Base-by-base conservation (phyloP, 2,113 vertebrate genomes). In the Sprattus sprattus region DNA sequence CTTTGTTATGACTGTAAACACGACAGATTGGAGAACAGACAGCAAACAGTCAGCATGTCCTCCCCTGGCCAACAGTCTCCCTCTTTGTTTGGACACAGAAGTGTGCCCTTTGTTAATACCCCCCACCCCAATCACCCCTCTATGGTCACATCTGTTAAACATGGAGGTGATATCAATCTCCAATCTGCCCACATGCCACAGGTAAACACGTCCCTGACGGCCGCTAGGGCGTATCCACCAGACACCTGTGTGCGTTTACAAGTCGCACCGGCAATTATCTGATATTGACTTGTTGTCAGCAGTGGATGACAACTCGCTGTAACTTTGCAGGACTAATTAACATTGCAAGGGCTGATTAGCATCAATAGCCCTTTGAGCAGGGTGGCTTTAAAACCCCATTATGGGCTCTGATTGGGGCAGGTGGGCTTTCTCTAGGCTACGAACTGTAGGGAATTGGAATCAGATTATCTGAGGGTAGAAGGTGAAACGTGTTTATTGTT, bases 41-140 rank as follows among this genome's bases (percentile, higher is more conserved):
- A 86, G 82, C 81, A 81, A 47, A 81, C 25, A 78, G 71, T 39
- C 71, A 78, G 15, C 32, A 0, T 44, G 71, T 28, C 81, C 44
- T 22, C 39, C n/a, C 15, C 44, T 81, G 10, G 45, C 84, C 52
- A 86, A 81, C 83, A 88, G 87, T 80, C 82, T 85, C 28, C 16
- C 45, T 81, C 85, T 85, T 84, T 89, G 87, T 86, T 83, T 85
- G 75, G 71, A 67, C 50, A 57, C 81, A 85, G 54, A 82, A 87
- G 75, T 60, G 75, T 83, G 39, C 28, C 86, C 75, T 83, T 85
- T 85, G 39, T 83, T 84, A 54, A 11, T 67, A 64, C 46, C 67
- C 67, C 67, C 71, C 71, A 0, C 28, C 64, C 5, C 22, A 67
- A 39, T 32, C 11, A 13, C 28, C 13, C 71, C 28, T 78, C 28